A percentile compares a stretch with the other conserved stretches of the same genome.
Evolutionary conservation across 1,140 invertebrate species (phyloP).

Genomic region (Frieseomelitta varia): DNA sequence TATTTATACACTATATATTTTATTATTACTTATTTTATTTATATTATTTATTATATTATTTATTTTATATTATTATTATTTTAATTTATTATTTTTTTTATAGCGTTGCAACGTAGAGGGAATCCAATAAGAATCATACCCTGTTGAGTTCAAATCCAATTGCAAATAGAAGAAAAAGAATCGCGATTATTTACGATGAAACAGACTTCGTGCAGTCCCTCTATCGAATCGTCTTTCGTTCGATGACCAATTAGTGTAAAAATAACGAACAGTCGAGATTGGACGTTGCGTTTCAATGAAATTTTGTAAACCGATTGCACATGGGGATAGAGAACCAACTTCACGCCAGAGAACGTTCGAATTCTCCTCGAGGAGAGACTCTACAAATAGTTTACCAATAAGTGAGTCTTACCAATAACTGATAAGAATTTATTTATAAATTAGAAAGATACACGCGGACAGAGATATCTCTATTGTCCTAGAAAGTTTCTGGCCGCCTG

Average conservation of each 20-base stretch:
- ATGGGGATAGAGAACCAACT: too few species aligned
- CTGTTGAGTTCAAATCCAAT: constrained; percentile 22
- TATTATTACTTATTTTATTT: too few species aligned
- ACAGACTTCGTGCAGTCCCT: background rate
- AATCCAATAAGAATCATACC: constrained; percentile 35
- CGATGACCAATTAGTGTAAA: background rate
- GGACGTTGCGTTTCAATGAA: too few species aligned
- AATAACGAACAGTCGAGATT: background rate
- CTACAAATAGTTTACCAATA: too few species aligned
- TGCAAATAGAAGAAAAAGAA: background rate
- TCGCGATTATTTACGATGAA: constrained; percentile 9
- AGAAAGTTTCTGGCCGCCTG: background rate
- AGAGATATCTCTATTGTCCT: background rate
- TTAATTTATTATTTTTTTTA: too few species aligned
- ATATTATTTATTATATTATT: too few species aligned
- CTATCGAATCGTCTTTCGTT: background rate
- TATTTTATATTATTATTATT: too few species aligned
- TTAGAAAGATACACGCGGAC: background rate
- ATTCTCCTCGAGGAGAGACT: too few species aligned
- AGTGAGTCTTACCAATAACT: background rate
- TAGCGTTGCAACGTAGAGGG: constrained; percentile 14
- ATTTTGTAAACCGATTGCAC: background rate
- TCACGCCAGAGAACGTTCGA: background rate
- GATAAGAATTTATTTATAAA: background rate
- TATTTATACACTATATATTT: too few species aligned